Evolutionary conservation across 2,888 invertebrate genomes (phyloP).

Genomic region (Diarsia dahlii): DNA sequence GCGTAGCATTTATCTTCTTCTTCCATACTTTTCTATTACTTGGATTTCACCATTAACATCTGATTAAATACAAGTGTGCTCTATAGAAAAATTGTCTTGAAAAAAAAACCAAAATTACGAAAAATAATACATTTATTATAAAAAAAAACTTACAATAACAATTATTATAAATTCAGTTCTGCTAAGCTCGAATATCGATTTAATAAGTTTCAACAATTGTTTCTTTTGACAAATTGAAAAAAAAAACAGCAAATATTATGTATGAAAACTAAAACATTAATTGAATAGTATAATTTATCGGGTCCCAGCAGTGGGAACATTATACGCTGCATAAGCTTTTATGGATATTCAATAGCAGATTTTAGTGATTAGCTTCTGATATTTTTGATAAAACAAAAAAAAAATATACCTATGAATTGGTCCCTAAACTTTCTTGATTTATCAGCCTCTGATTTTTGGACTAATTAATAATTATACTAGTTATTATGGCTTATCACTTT

Average conservation of each 20-base stretch:
- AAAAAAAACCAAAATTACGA: conserved; percentile 28
- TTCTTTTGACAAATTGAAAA: background rate
- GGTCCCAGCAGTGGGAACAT: background rate
- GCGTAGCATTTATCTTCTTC: too few relatives aligned
- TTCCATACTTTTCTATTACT: too few relatives aligned
- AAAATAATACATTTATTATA: conserved; percentile 46
- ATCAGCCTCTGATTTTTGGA: conserved; percentile 10
- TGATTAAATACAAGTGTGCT: background rate
- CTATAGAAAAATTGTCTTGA: background rate
- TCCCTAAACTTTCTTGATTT: conserved; percentile 1
- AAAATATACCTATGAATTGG: conserved; percentile 1
- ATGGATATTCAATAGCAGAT: background rate
- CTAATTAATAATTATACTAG: background rate
- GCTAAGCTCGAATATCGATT: conserved; percentile 28
- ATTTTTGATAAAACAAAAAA: background rate
- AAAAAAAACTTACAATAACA: conserved; percentile 33
- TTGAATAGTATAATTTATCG: background rate
- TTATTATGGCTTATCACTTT: conserved; percentile 1
- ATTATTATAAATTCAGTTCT: conserved; percentile 31
- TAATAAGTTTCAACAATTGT: conserved; percentile 1
- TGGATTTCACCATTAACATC: too few relatives aligned
- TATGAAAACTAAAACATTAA: background rate
- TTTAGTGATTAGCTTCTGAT: background rate
- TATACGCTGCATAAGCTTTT: too few relatives aligned
- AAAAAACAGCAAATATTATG: background rate